A percentile compares a stretch with the other conserved stretches of the same genome.
Conservation (phyloP, 2,113 vertebrate species). For the Pogona vitticeps region DNA sequence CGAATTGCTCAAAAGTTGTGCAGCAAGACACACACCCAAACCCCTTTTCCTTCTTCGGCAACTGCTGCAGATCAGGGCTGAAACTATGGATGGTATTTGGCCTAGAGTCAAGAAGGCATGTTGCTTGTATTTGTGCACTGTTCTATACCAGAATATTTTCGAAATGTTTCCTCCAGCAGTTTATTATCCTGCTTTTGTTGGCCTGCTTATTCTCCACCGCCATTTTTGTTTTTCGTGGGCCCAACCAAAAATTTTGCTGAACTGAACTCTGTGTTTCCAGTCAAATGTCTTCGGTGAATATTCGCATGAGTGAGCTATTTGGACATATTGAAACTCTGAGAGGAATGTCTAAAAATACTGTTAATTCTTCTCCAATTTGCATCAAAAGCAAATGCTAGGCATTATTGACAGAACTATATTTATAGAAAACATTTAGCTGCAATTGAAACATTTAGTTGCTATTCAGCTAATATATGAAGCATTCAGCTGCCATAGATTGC, state of each 20-base stretch:
- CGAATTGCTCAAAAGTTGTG: slow-evolving; percentile 32
- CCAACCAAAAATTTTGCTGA: background rate
- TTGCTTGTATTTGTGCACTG: slow-evolving; percentile 21
- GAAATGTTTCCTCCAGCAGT: background rate
- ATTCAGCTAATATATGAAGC: too few relatives aligned
- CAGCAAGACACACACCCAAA: background rate
- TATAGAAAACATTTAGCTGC: background rate
- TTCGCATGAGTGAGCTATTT: background rate
- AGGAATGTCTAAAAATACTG: background rate
- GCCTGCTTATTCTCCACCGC: background rate
- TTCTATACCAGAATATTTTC: slow-evolving; percentile 7
- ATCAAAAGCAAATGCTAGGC: background rate
- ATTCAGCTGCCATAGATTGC: background rate
- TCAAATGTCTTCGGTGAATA: background rate
- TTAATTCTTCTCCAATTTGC: background rate
- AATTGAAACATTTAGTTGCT: too few relatives aligned
- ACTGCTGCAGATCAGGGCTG: slow-evolving; percentile 7
- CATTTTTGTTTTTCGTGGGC: background rate
- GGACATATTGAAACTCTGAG: too few relatives aligned
- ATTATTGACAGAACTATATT: background rate
- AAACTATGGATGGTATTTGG: slow-evolving; percentile 54
- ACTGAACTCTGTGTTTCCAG: background rate
- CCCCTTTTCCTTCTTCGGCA: background rate
- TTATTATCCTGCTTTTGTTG: background rate
- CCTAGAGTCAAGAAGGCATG: background rate